Base-by-base conservation (phyloP, 2,888 invertebrate genomes). In the Hemistola chrysoprasaria region DNA sequence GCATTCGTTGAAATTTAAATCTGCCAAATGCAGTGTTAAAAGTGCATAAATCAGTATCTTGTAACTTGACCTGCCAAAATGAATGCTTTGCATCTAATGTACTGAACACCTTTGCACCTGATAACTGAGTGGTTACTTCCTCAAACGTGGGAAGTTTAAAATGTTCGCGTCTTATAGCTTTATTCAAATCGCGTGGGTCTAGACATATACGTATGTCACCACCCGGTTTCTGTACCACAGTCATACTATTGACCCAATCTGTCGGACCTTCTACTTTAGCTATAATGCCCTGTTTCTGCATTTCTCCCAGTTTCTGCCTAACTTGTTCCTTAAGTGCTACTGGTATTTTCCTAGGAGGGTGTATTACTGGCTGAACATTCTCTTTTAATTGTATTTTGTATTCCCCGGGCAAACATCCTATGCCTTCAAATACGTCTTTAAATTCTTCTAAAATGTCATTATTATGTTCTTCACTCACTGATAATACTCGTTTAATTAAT, bases 231-330 rank as follows among this genome's bases (percentile, higher is more conserved):
- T 42, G 51, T 0, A 56, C 62, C 0, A 61, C 50, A 0, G 53
- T 56, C 37, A 60, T 50, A n/a, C 52, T 53, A 25, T 45, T 60
- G 0, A 62, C 62, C 62, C n/a, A n/a, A n/a, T n/a, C n/a, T n/a
- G n/a, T n/a, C n/a, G n/a, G n/a, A n/a, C n/a, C n/a, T n/a, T n/a
- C 59, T 1, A 61, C 56, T 34, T 52, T 57, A 1, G 35, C 40
- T 6, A 62, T 54, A 1, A 56, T 43, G 3, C 46, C 47, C 3
- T 49, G 26, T 8, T 24, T 28, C 23, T 45, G 47, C 59, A 58
- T 57, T 10, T 55, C 49, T 8, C 8, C 8, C 22, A 61, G 36
- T 35, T 60, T 49, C 1, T 25, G 4, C 39, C 50, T 53, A 5
- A 58, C 21, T 11, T 47, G 22, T 2, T 56, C 54, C 25, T 32